Base-by-base conservation (phyloP, 2,113 vertebrate species). In the Macaca mulatta region DNA sequence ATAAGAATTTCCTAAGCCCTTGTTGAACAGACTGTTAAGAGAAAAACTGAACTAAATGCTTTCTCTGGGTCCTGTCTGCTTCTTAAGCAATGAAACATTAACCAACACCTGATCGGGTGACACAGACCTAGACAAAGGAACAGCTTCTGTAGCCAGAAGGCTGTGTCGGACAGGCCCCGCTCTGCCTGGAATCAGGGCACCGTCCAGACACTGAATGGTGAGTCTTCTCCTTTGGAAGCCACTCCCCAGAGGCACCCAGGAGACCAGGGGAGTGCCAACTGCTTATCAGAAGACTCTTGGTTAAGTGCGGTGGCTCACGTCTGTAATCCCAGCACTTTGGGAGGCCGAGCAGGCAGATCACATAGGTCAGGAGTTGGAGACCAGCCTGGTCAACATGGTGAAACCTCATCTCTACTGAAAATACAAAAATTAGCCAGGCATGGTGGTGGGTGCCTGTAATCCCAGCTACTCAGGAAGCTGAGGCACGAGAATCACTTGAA, bases 31-130 rank as follows among this genome's bases (percentile, higher is more conserved):
- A 12, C 38, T 4, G 1, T 70, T 30, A 82, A 82, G 61, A 27
- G 20, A 83, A 72, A 48, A 77, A 38, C 1, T 64, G 6, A n/a
- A 40, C 3, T 1, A 4, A 18, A 40, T 18, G 11, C 50, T 82
- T 77, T n/a, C 48, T 38, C 8, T 16, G 45, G 35, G 38, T 16
- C 27, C 75, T 14, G 22, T 30, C 52, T 6, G 38, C 69, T 38
- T 25, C 69, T 32, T 32, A 85, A 70, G 30, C 50, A 86, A 40
- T 7, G 17, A 69, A 1, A 1, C 35, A 64, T 35, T 67, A 35
- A 43, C 38, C 5, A 32, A 38, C 17, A n/a, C 11, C 48, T 64
- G 30, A 61, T 0, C 0, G 0, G 32, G 30, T 61, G n/a, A 83
- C 23, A 77, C 0, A 11, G 32, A 78, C 17, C 22, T 38, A 22